Evolutionary conservation across 2,888 invertebrate genomes (phyloP).

Genomic region (Rhorus exstirpatorius): DNA sequence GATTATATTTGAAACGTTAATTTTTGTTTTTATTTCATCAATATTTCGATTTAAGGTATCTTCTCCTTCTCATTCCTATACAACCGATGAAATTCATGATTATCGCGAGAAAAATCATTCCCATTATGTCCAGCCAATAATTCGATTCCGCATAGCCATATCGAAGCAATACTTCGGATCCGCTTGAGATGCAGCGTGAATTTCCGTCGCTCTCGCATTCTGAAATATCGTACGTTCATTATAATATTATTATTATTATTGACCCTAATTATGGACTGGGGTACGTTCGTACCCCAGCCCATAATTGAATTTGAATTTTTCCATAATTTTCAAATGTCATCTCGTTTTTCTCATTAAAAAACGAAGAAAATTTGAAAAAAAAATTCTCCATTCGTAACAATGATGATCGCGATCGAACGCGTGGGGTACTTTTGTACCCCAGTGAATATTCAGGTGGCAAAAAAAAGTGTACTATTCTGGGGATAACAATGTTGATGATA

Average conservation of each 20-base stretch:
- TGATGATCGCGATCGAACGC: too few relatives aligned
- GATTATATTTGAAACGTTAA: not conserved
- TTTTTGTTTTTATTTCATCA: conserved; percentile 37
- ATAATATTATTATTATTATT: conserved; percentile 1
- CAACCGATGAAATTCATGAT: conserved; percentile 74
- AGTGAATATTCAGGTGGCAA: too few relatives aligned
- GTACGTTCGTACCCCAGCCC: too few relatives aligned
- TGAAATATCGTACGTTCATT: conserved; percentile 34
- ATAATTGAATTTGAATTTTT: too few relatives aligned
- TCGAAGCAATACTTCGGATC: conserved; percentile 74
- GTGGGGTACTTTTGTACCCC: too few relatives aligned
- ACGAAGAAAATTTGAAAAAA: too few relatives aligned
- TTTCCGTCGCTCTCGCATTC: conserved; percentile 71
- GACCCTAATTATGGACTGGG: too few relatives aligned
- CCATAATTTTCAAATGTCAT: too few relatives aligned
- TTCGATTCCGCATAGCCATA: conserved; percentile 74
- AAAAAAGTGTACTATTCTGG: too few relatives aligned
- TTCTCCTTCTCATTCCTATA: conserved; percentile 72
- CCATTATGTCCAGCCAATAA: conserved; percentile 72
- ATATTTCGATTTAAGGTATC: conserved; percentile 59
- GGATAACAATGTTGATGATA: too few relatives aligned
- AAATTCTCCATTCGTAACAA: too few relatives aligned
- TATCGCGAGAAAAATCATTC: conserved; percentile 71
- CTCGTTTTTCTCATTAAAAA: too few relatives aligned
- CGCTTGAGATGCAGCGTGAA: conserved; percentile 74